Conservation (phyloP, 2,797 vertebrate genomes). For the Peromyscus aztecus region DNA sequence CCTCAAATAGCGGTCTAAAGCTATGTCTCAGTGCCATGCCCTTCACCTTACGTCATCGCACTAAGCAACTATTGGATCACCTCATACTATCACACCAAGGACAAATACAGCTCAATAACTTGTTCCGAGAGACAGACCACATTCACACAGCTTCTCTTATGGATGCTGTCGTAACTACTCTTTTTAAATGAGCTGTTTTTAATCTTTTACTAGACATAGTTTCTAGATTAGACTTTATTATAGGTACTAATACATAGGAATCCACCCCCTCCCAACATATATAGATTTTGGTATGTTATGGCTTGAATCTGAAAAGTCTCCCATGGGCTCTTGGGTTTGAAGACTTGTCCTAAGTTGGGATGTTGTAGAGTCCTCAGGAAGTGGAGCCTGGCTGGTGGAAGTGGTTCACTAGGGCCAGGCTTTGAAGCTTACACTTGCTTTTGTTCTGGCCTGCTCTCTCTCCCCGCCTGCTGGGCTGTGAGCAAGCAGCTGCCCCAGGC, state of each 20-base stretch:
- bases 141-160: neutral
- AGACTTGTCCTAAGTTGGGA: neutral
- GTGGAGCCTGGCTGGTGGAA: neutral
- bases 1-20: neutral
- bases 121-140: neutral
- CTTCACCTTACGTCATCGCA: neutral
- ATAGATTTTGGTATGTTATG: neutral
- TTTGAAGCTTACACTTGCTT: neutral
- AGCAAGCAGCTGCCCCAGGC: neutral
- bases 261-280: no score
- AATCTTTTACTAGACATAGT: neutral
- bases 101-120: neutral
- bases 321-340: neutral
- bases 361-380: neutral
- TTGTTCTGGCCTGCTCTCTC: no score
- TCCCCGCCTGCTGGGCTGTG: neutral
- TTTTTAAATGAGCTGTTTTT: neutral
- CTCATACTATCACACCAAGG: neutral
- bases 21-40: neutral
- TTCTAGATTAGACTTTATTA: neutral
- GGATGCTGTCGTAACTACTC: neutral
- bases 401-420: neutral
- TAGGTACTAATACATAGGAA: neutral
- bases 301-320: neutral
- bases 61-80: neutral